Percentiles rank a stretch among this genome's conserved stretches.
Conservation (phyloP, 2,888 invertebrate genomes). For the Embidobia sp. region DNA sequence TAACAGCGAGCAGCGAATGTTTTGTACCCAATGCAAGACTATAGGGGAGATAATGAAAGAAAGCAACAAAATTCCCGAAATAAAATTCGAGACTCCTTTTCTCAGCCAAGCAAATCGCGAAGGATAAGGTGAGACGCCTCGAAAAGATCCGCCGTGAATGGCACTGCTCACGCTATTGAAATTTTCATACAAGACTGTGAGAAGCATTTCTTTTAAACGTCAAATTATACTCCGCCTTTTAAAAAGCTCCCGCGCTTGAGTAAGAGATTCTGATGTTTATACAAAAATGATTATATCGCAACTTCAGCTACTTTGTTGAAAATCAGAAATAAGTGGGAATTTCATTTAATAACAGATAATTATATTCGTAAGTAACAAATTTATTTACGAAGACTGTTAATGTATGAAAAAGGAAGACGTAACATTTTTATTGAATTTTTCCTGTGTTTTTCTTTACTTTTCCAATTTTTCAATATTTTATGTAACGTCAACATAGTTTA, state of each 20-base stretch:
- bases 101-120: not conserved
- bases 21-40: slow-evolving; percentile 3
- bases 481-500: no score
- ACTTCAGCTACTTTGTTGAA: not conserved
- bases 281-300: not conserved
- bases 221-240: slow-evolving; percentile 38
- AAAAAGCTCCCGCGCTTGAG: not conserved
- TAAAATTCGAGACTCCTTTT: not conserved
- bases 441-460: no score
- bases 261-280: slow-evolving; percentile 12
- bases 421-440: no score
- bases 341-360: no score
- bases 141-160: slow-evolving; percentile 55
- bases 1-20: slow-evolving; percentile 18
- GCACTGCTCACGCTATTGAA: slow-evolving; percentile 63
- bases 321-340: no score
- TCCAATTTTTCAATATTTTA: no score
- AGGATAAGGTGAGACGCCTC: slow-evolving; percentile 59
- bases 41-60: not conserved
- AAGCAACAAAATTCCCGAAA: slow-evolving; percentile 21
- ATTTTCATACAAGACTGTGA: slow-evolving; percentile 62
- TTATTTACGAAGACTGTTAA: no score
- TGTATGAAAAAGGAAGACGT: no score
- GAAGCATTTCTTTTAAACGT: slow-evolving; percentile 34
- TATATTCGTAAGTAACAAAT: no score